Evolutionary conservation across 2,888 invertebrate genomes (phyloP), one percentile per base, ranked within the genome.

Genomic region (Onthophagus sagittarius): DNA sequence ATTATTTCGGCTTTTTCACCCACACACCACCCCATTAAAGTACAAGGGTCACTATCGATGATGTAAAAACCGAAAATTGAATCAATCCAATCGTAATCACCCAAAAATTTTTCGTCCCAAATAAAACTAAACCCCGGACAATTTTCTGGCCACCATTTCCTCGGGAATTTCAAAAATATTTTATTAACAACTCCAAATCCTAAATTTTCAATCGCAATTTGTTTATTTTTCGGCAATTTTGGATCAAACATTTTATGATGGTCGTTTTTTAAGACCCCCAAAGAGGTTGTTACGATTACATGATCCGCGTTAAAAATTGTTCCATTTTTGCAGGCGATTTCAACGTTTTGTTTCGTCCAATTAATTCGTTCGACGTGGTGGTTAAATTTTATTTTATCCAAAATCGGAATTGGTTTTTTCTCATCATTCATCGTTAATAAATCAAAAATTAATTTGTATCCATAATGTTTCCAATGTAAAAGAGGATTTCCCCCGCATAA

Each of bases 381-480:
- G 64, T 82, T 82, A 7, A 85, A 78, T 69, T 79, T 77, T 65
- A 84, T 78, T 74, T 80, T 85, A 0, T 84, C 82, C 0, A 84
- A 82, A 6, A 85, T 67, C 7, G 80, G 80, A 14, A 82, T 73
- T 67, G 76, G 74, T 72, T 81, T 78, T 3, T 77, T 74, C 5
- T 75, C 70, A 72, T 83, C 79, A 63, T 74, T 78, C 80, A 93
- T 93, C 89, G 90, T 87, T 75, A 95, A 85, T 67, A 94, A 80
- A 78, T 92, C 88, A 69, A 95, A 84, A 74, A 95, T 85, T 0
- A 87, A 91, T 76, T 86, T 87, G 81, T 89, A 95, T 0, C 94
- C 94, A 75, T 87, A 89, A 71, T 90, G 88, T 78, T 91, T 93
- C 95, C 94, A 96, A 80, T 92, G 90, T 2, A 93, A 85, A 78